Evolutionary conservation across 2,113 vertebrate species (phyloP), one percentile per base, ranked within the genome.

Genomic region (Indicator maculatus): DNA sequence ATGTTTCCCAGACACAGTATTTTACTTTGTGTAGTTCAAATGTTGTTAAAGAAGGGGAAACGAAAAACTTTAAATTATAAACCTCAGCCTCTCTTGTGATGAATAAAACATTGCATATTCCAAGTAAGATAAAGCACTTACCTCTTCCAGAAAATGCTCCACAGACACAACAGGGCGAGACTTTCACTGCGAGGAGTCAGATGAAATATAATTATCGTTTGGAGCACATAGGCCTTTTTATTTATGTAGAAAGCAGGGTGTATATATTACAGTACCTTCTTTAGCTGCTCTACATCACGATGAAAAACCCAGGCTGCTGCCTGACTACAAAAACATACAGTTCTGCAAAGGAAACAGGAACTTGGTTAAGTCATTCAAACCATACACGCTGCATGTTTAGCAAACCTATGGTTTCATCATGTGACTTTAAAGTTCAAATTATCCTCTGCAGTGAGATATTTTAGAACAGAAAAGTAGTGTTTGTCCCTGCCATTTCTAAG

Each of bases 371-470:
- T 96, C 82, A 79, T 95, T 95, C 85, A 94, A 94, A 94, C 93
- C 93, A 73, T 97, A 93, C 93, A 95, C 95, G 52, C 82, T 94
- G 95, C 96, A 66, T 91, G 92, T 88, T 94, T 53, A 92, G 88
- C 73, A 91, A 95, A 94, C 87, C 28, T 95, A 92, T 91, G 96
- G 90, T 96, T 95, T 90, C 59, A 85, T 83, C 97, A 94, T 80
- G 96, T 98, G 96, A 98, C 94, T 94, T 33, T 36, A 87, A 91
- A 91, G 80, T 96, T 95, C 86, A 93, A 70, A 77, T 74, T 89
- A 76, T 72, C 94, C 83, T 91, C 86, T 59, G 76, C 64, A 60
- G 31, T 13, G 78, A 88, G 94, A 83, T 89, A 65, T 84, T 95
- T 83, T 90, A 79, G 92, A 97, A 91, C 88, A 97, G 95, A 91